Conservation (phyloP, 2,888 invertebrate species). For the Drosophila pegasa region DNA sequence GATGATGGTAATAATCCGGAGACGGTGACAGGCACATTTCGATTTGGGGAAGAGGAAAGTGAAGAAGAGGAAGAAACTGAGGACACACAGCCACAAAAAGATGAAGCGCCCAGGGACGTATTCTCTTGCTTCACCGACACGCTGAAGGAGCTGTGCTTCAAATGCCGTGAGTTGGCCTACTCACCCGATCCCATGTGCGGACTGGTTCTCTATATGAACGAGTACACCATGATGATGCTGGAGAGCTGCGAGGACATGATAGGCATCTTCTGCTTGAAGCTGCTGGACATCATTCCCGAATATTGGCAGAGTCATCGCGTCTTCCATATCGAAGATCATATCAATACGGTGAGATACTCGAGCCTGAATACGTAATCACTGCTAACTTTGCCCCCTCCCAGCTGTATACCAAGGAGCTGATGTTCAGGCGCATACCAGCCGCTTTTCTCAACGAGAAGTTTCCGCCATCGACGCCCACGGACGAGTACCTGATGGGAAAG, state of each 20-base stretch:
- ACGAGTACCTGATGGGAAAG: constrained; percentile 72
- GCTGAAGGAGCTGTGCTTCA: constrained; percentile 41
- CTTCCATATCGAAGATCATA: constrained; percentile 76
- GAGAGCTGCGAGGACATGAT: constrained; percentile 79
- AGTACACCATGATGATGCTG: constrained; percentile 72
- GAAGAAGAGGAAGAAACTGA: fast-evolving
- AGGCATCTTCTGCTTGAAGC: constrained; percentile 58
- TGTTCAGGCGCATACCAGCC: constrained; percentile 60
- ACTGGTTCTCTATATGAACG: constrained; percentile 72
- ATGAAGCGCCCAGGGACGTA: constrained; percentile 35
- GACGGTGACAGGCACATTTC: constrained; percentile 42
- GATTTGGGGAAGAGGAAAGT: constrained; percentile 14
- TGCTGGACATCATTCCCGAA: constrained; percentile 39
- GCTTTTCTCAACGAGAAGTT: constrained; percentile 78
- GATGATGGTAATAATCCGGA: constrained; percentile 24
- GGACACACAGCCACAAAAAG: not conserved
- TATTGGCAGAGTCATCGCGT: constrained; percentile 70
- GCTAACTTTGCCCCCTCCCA: constrained; percentile 7
- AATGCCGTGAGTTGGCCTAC: constrained; percentile 33
- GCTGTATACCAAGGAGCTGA: constrained; percentile 66
- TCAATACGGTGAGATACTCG: too few relatives aligned
- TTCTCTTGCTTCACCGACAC: constrained; percentile 42
- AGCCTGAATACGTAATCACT: too few relatives aligned
- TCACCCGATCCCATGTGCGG: constrained; percentile 73
- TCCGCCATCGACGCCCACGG: constrained; percentile 74